Evolutionary conservation across 2,797 vertebrate genomes (phyloP), one percentile per base, ranked within the genome.

Genomic region (Myotis daubentonii): DNA sequence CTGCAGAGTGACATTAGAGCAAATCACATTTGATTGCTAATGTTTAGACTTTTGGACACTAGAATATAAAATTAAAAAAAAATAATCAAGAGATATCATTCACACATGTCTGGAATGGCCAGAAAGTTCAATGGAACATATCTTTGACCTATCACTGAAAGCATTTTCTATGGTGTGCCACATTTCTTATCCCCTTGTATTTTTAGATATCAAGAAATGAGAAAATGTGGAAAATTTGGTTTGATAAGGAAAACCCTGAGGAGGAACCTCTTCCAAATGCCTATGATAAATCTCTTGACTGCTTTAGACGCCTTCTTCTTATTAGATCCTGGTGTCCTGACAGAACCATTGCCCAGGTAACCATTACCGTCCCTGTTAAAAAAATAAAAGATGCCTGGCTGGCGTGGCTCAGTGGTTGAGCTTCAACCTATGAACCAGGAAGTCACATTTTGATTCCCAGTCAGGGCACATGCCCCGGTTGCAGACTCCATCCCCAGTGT

Each of bases 291-390:
- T 97, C 98, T 70, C 98, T 99, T 3, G 99, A 99, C 96, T 99
- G 99, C 97, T 99, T 99, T 91, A 98, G 98, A 79, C 98, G 97
- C 19, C 98, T 99, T 95, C 99, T 99, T 33, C 99, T 99, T 75
- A 99, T 99, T 94, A 99, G 99, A 95, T 99, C 99, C 94, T 99
- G 99, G 99, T 99, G 99, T 98, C 99, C 99, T 1, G 99, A 99
- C 97, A 99, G 99, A 97, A 99, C 99, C 87, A 99, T 99, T 20
- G 99, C 99, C 89, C 99, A 99, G 99, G 99, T 99, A 97, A 74
- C 47, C 47, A 47, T 47, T 47, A 74, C 28, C 53, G 47, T n/a
- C 7, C 22, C 8, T 74, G 16, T 85, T 51, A 38, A 71, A 44
- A 80, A 82, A 81, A 36, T 5, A 8, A 41, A 33, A 81, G 33